phyloP scores from a whole-genome alignment of 2,888 invertebrate genomes.

The Amphimallon solstitiale region DNA sequence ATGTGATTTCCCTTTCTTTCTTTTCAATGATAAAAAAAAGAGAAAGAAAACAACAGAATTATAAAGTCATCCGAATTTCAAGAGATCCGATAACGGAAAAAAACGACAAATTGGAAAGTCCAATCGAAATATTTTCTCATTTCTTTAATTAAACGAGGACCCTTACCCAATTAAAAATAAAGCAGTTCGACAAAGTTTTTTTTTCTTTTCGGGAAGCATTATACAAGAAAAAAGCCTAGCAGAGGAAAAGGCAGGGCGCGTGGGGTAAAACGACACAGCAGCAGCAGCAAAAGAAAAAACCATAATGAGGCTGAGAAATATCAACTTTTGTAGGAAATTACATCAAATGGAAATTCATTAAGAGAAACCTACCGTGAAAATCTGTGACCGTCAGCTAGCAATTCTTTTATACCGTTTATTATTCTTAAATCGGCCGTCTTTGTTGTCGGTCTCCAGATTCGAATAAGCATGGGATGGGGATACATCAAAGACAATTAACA shows the following conservation, averaged over 20 bases:
- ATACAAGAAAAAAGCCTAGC: background rate
- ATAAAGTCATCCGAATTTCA: too few relatives aligned
- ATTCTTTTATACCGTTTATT: slow-evolving; percentile 20
- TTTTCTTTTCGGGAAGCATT: background rate
- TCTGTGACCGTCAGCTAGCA: slow-evolving; percentile 14
- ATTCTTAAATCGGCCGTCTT: slow-evolving; percentile 15
- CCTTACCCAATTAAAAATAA: slow-evolving; percentile 22
- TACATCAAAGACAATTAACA: slow-evolving; percentile 31
- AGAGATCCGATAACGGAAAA: too few relatives aligned
- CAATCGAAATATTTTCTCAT: background rate
- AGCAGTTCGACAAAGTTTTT: slow-evolving; percentile 4
- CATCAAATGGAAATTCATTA: slow-evolving; percentile 31
- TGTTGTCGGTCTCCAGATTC: background rate
- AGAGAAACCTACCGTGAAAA: slow-evolving; percentile 28
- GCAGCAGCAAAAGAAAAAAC: background rate
- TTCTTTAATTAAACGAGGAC: background rate
- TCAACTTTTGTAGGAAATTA: slow-evolving; percentile 23
- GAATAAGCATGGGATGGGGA: slow-evolving; percentile 1
- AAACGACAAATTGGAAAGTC: background rate
- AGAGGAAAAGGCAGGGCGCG: background rate
- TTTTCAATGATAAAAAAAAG: background rate
- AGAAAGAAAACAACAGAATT: background rate
- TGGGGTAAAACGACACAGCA: slow-evolving; percentile 1
- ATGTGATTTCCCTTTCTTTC: too few relatives aligned
- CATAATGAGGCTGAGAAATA: slow-evolving; percentile 13